These are phyloP conservation scores for Netelia virgata DNA, from an alignment of 2,888 invertebrate species.

Conservation along the genomic window DNA sequence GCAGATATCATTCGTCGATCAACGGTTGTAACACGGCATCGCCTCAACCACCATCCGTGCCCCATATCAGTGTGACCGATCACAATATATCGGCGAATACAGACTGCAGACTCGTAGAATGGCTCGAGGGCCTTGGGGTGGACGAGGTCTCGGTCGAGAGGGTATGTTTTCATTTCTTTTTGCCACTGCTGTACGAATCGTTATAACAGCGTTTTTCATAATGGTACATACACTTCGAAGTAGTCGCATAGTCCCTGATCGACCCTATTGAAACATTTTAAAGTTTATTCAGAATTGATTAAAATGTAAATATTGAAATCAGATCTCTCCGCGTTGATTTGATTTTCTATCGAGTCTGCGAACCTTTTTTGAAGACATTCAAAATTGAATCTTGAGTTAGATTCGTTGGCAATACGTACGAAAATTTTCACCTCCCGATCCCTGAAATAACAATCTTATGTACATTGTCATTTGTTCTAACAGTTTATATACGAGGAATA, in stretches of 20 bases:
- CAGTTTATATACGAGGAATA: conserved; percentile 91
- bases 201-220: too few relatives aligned
- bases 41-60: conserved; percentile 75
- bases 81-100: conserved; percentile 72
- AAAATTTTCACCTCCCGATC: conserved; percentile 66
- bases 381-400: too few relatives aligned
- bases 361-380: too few relatives aligned
- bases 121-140: conserved; percentile 90
- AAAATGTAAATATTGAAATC: too few relatives aligned
- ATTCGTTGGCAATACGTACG: not conserved
- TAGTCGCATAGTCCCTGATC: too few relatives aligned
- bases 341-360: too few relatives aligned
- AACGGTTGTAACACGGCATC: conserved; percentile 70
- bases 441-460: conserved; percentile 21
- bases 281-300: too few relatives aligned
- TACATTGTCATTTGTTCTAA: conserved; percentile 56
- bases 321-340: too few relatives aligned
- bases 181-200: too few relatives aligned
- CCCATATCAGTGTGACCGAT: conserved; percentile 81
- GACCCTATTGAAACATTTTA: too few relatives aligned
- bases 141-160: conserved; percentile 89
- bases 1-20: conserved; percentile 76
- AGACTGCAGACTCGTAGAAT: conserved; percentile 88
- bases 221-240: too few relatives aligned
- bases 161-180: conserved; percentile 79